These are phyloP conservation scores for Sisor rabdophorus DNA, from an alignment of 2,113 vertebrate species.

Conservation along the genomic window DNA sequence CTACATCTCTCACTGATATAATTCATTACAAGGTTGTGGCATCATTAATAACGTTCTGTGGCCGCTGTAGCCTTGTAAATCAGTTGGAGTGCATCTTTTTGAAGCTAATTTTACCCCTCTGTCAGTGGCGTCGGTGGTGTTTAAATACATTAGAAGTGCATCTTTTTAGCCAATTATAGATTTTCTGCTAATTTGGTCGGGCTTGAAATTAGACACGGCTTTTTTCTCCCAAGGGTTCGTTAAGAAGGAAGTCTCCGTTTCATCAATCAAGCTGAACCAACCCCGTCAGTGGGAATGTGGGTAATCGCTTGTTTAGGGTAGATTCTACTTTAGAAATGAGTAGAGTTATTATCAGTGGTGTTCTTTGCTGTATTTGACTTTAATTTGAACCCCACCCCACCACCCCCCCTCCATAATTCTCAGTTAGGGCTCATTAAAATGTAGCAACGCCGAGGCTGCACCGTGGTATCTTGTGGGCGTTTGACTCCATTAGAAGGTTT, in stretches of 20 bases:
- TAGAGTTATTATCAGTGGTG: neutral
- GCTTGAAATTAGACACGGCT: neutral
- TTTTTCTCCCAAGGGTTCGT: constrained; percentile 25
- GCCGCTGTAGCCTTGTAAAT: neutral
- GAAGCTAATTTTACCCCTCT: neutral
- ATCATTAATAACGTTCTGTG: neutral
- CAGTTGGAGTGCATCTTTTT: constrained; percentile 9
- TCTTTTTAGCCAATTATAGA: neutral
- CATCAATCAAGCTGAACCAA: constrained; percentile 21
- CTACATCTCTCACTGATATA: neutral
- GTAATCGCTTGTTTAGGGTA: neutral
- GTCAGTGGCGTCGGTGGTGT: neutral
- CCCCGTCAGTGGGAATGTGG: neutral
- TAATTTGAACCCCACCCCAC: neutral
- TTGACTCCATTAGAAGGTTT: neutral
- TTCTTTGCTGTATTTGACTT: neutral
- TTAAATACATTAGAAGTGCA: neutral
- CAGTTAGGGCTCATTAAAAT: constrained; percentile 20
- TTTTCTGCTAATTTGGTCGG: neutral
- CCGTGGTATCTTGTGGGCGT: neutral
- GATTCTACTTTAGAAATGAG: neutral
- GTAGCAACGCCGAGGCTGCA: neutral
- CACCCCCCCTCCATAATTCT: neutral
- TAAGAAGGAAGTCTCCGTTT: constrained; percentile 39
- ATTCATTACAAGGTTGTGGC: neutral